phyloP scores from a whole-genome alignment of 2,797 vertebrate genomes.

The Phataginus tricuspis region DNA sequence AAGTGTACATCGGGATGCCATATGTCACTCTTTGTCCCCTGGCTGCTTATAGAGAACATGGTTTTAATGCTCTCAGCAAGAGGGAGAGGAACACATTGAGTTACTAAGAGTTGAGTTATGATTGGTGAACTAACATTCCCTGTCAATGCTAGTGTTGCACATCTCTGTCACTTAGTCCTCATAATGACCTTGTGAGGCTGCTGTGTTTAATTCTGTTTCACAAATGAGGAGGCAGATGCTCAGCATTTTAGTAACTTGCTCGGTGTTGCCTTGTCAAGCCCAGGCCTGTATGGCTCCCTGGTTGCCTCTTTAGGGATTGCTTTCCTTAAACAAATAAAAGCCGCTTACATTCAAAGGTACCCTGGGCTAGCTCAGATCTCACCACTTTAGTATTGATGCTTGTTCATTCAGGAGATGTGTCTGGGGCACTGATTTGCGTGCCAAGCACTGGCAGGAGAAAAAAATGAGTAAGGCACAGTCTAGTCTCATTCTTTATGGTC shows the following conservation, averaged over 20 bases:
- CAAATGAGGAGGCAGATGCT: not conserved
- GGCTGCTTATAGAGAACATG: not conserved
- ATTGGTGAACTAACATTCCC: not conserved
- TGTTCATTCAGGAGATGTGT: not conserved
- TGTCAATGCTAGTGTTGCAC: not conserved
- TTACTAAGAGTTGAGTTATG: not conserved
- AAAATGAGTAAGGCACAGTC: not conserved
- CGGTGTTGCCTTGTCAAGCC: not conserved
- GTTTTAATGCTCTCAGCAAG: not conserved
- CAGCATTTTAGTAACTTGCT: not conserved
- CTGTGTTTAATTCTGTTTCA: slow-evolving; percentile 1
- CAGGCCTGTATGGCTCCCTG: not conserved
- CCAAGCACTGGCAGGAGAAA: not conserved
- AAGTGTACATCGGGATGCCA: not conserved
- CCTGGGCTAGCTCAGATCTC: not conserved
- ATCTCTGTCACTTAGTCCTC: not conserved
- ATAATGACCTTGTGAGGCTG: not conserved
- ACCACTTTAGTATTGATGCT: not conserved
- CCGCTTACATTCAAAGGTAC: not conserved
- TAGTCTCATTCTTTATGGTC: not conserved
- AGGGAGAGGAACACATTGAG: not conserved
- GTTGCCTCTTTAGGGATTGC: not conserved
- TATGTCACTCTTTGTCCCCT: not conserved
- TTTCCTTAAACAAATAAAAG: slow-evolving; percentile 4
- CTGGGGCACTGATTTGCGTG: not conserved